Evolutionary conservation across 2,888 invertebrate genomes (phyloP).

Genomic region (Cecidostiba fungosa): DNA sequence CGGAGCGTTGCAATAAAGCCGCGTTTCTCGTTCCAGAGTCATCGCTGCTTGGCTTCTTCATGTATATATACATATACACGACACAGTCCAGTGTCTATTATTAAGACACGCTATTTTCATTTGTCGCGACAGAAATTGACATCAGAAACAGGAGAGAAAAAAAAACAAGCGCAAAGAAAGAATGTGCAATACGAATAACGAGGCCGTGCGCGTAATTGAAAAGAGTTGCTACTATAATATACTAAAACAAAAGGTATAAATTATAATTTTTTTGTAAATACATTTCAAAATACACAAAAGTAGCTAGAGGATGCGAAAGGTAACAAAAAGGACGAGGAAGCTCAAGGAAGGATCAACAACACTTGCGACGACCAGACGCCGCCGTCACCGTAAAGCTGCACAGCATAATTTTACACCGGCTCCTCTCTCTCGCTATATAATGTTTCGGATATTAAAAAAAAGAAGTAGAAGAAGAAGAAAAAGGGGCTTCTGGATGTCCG

Average conservation of each 20-base stretch:
- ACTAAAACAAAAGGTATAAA: too few relatives aligned
- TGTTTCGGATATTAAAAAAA: constrained; percentile 62
- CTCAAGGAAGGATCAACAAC: constrained; percentile 27
- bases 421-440: constrained; percentile 61
- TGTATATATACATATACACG: constrained; percentile 21
- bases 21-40: constrained; percentile 33
- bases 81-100: constrained; percentile 36
- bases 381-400: neutral
- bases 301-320: neutral
- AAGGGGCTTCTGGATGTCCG: constrained; percentile 67
- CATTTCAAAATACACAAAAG: neutral
- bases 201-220: neutral
- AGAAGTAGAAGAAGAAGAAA: constrained; percentile 18
- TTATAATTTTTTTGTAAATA: too few relatives aligned
- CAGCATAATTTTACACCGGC: constrained; percentile 63
- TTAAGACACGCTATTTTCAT: constrained; percentile 53
- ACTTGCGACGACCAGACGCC: constrained; percentile 21
- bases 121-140: constrained; percentile 24
- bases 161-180: constrained; percentile 23
- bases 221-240: too few relatives aligned
- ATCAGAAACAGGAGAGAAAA: neutral
- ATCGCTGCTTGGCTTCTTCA: constrained; percentile 46
- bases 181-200: constrained; percentile 34
- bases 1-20: constrained; percentile 24
- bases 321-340: neutral